phyloP scores from a whole-genome alignment of 2,888 invertebrate species.

The Melieria omissa region DNA sequence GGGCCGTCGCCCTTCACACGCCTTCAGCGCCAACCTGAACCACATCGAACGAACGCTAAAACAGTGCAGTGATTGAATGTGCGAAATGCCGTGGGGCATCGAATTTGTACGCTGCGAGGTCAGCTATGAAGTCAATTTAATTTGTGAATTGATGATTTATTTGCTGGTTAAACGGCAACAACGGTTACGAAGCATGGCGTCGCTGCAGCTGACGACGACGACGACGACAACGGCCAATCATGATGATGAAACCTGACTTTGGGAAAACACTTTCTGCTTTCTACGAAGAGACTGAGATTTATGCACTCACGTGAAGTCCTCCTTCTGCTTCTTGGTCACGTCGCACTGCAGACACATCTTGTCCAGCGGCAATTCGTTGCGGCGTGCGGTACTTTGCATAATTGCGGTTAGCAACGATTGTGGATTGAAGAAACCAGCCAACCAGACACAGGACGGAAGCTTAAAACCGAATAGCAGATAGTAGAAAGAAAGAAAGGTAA shows the following conservation, averaged over 20 bases:
- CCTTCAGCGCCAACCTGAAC: too few relatives aligned
- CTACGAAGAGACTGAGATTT: neutral
- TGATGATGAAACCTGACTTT: constrained; percentile 9
- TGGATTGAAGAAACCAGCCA: constrained; percentile 98
- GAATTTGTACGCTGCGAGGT: constrained; percentile 16
- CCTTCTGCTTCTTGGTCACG: constrained; percentile 95
- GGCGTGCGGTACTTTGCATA: constrained; percentile 96
- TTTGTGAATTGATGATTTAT: too few relatives aligned
- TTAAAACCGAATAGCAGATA: constrained; percentile 59
- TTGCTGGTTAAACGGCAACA: neutral
- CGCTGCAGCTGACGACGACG: neutral
- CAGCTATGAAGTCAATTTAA: constrained; percentile 25
- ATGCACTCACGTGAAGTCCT: constrained; percentile 86
- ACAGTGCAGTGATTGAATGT: constrained; percentile 8
- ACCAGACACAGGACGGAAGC: constrained; percentile 93
- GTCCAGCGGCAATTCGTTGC: constrained; percentile 91
- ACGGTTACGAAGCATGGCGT: neutral
- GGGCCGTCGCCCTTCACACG: too few relatives aligned
- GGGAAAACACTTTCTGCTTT: constrained; percentile 21
- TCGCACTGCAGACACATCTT: constrained; percentile 98
- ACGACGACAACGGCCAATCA: neutral
- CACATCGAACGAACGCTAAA: too few relatives aligned
- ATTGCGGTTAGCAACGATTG: constrained; percentile 96
- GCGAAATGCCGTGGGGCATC: neutral
- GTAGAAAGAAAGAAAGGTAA: neutral